A percentile compares a stretch with the other conserved stretches of the same genome.
Evolutionary conservation across 2,888 invertebrate genomes (phyloP).

Genomic region (Kryphioiulus occultus): DNA sequence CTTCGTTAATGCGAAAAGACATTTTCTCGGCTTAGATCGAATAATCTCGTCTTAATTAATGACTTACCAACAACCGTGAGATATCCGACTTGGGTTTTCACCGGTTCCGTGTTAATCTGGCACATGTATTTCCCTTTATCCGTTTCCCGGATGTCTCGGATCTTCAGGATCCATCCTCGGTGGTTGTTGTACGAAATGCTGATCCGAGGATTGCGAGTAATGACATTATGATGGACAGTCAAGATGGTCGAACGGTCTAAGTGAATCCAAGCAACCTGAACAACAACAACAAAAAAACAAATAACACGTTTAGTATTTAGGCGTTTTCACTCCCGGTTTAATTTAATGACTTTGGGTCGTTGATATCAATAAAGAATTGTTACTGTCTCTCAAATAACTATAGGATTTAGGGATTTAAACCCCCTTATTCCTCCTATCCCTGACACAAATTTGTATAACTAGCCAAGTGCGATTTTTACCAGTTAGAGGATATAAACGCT

Average conservation of each 20-base stretch:
- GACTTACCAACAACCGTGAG: slow-evolving; percentile 88
- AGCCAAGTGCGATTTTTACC: too few relatives aligned
- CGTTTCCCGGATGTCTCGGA: slow-evolving; percentile 88
- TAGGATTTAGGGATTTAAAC: too few relatives aligned
- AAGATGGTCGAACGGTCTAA: slow-evolving; percentile 92
- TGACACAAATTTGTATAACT: too few relatives aligned
- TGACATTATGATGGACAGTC: slow-evolving; percentile 92
- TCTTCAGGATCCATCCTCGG: slow-evolving; percentile 91
- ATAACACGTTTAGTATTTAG: too few relatives aligned
- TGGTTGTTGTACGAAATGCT: slow-evolving; percentile 92
- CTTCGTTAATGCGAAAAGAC: background rate
- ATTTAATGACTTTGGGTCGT: too few relatives aligned
- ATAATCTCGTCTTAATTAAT: background rate
- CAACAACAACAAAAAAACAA: slow-evolving; percentile 39
- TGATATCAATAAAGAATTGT: too few relatives aligned
- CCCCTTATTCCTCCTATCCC: too few relatives aligned
- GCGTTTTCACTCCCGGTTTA: too few relatives aligned
- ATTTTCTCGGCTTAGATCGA: background rate
- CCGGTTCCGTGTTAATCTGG: slow-evolving; percentile 91
- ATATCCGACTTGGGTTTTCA: slow-evolving; percentile 91
- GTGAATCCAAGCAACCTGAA: slow-evolving; percentile 94
- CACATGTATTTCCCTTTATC: slow-evolving; percentile 94
- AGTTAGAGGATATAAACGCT: too few relatives aligned
- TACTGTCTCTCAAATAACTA: too few relatives aligned
- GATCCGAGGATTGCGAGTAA: slow-evolving; percentile 89